Conservation (phyloP, 2,113 vertebrate genomes). For the Mus pahari region DNA sequence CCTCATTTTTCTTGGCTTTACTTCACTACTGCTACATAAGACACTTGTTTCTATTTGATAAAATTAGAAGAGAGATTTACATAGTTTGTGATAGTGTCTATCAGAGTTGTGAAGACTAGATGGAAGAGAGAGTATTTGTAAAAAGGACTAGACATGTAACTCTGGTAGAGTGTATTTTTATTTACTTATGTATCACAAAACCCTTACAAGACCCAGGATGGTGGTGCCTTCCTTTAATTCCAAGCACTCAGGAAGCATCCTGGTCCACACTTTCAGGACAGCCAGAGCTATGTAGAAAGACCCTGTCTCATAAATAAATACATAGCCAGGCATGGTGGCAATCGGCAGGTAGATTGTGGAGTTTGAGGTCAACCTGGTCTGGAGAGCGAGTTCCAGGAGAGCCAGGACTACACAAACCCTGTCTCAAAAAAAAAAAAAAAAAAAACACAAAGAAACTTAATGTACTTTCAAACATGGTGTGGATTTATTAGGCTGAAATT, state of each 20-base stretch:
- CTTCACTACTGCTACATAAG: not conserved
- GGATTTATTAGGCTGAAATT: not conserved
- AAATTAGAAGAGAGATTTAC: not conserved
- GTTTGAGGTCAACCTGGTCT: not conserved
- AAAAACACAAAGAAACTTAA: not conserved
- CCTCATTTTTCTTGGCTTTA: not conserved
- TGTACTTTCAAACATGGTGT: not conserved
- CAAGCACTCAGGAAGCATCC: not conserved
- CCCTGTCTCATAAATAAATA: not conserved
- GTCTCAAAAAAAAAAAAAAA: not conserved
- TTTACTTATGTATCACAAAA: not conserved
- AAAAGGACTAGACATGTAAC: not conserved
- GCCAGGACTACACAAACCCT: not conserved
- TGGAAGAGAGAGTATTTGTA: not conserved
- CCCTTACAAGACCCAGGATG: not conserved
- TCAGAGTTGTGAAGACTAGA: not conserved
- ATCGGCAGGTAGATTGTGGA: not conserved
- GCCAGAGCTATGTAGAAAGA: not conserved
- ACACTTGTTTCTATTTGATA: constrained; percentile 3
- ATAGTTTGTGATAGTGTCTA: not conserved
- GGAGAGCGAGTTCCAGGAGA: not conserved
- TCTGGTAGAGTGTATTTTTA: not conserved
- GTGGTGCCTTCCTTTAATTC: not conserved
- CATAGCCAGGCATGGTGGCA: not conserved
- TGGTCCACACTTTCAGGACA: too few relatives aligned